Base-by-base conservation (phyloP, 2,888 invertebrate species). In the Amphipoea lucens region DNA sequence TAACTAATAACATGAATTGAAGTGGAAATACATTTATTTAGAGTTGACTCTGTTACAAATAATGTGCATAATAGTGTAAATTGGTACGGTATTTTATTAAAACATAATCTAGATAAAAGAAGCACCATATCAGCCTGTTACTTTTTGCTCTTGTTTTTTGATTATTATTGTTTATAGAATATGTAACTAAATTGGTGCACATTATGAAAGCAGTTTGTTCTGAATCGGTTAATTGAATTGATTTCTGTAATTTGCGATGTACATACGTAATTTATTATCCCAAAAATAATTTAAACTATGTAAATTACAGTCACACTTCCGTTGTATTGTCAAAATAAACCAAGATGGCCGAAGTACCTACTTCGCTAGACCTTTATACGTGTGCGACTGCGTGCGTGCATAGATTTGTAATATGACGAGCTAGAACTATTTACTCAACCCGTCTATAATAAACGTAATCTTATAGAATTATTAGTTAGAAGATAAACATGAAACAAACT, bases 401-500 rank as follows among this genome's bases (percentile, higher is more conserved):
- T 54, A 54, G 20, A 54, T 54, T 20, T 20, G 20, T 54, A 54
- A 7, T 54, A 17, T 2, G 54, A 54, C 54, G 40, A 40, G 40
- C 40, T 40, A 40, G 40, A 57, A n/a, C 0, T 42, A 29, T 66
- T n/a, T 36, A 36, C 11, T 6, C 65, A 60, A n/a, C 48, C 48
- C 72, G 0, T 63, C 4, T 57, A 60, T n/a, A 14, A 20, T 51
- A 68, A 72, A 36, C n/a, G 40, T 57, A 71, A 67, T 68, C 11
- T 80, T 57, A 60, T 66, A 29, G 70, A 42, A 51, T 51, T 40
- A 68, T 75, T 45, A 45, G 7, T n/a, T 57, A 57, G 29, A 29
- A 29, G 11, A n/a, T 62, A 63, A 45, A 69, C 60, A 71, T 60
- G 17, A 42, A 54, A 69, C n/a, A n/a, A 83, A 78, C 20, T 74